Evolutionary conservation across 1,140 invertebrate species (phyloP), one percentile per base, ranked within the genome.

Genomic region (Pseudobourletiella spinata): DNA sequence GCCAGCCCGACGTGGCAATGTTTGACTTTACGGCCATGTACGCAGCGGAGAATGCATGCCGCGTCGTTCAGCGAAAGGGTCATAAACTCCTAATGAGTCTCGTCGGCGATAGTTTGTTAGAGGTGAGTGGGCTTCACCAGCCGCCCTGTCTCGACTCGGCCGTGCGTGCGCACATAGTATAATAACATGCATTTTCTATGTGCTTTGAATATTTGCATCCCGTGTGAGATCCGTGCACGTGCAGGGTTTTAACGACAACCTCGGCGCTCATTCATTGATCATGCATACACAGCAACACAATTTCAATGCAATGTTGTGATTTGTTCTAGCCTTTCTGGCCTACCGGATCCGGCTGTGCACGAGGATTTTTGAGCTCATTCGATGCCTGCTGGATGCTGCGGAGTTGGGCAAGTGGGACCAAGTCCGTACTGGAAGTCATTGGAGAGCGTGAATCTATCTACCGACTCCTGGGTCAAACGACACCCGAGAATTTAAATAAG

Each of bases 1-100:
- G 94, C 1, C 89, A 97, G 74, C 88, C 94, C 1, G 96, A 99
- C 77, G 91, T 98, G 0, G 93, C 95, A n/a, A 94, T 99, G 84
- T 99, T 99, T 77, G 96, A 99, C 76, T 99, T 99, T 74, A 99
- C 96, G 0, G 95, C 93, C 0, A 95, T 99, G 89, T 99, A 94
- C 77, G 90, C 91, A 3, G 92, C 96, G 0, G 91, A 97, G 76
- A 95, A 97, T 79, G 89, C 93, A 24, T 89, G 86, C 68, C 79
- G 88, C 58, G 83, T 93, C 16, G 71, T 91, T 1, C 85, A 95
- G 73, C 79, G 86, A 55, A 77, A 85, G 63, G 88, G 88, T 0
- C 85, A 90, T 65, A 82, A 83, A 50, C 76, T 98, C 2, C 76
- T 98, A 0, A 86, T 90, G 78, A 86, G 84, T 59, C 80, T 99